phyloP scores from a whole-genome alignment of 2,888 invertebrate genomes.

The Diabrotica balteata region DNA sequence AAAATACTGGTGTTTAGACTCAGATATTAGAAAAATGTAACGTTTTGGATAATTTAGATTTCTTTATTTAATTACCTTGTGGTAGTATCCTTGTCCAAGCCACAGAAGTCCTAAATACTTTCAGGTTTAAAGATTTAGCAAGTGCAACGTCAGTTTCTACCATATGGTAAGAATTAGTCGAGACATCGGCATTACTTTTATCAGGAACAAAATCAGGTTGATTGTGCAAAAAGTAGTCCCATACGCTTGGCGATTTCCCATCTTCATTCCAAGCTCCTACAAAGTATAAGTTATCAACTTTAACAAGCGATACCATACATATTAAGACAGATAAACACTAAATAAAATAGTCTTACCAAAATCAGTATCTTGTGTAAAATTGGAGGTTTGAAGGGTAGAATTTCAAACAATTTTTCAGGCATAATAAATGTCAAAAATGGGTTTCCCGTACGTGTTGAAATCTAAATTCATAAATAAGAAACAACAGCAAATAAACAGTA shows the following conservation, averaged over 20 bases:
- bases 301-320: not conserved
- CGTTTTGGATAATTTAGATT: not conserved
- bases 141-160: not conserved
- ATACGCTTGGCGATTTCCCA: not conserved
- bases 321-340: not conserved
- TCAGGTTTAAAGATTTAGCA: not conserved
- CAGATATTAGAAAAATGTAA: too few relatives aligned
- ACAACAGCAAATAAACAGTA: too few relatives aligned
- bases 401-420: too few relatives aligned
- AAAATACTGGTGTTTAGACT: too few relatives aligned
- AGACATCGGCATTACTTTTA: not conserved
- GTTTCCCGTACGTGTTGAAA: too few relatives aligned
- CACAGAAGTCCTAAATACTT: not conserved
- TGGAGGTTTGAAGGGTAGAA: too few relatives aligned
- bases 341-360: not conserved
- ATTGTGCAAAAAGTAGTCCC: not conserved
- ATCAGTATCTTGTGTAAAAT: too few relatives aligned
- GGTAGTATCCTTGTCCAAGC: constrained; percentile 2
- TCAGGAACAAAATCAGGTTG: not conserved
- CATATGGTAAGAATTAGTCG: not conserved
- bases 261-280: constrained; percentile 1
- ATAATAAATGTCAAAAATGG: too few relatives aligned
- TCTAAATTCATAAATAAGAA: too few relatives aligned
- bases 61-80: not conserved
- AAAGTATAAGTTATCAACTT: not conserved